These are phyloP conservation scores for Boulengeromyrus knoepffleri DNA, from an alignment of 2,113 vertebrate genomes.

Conservation along the genomic window DNA sequence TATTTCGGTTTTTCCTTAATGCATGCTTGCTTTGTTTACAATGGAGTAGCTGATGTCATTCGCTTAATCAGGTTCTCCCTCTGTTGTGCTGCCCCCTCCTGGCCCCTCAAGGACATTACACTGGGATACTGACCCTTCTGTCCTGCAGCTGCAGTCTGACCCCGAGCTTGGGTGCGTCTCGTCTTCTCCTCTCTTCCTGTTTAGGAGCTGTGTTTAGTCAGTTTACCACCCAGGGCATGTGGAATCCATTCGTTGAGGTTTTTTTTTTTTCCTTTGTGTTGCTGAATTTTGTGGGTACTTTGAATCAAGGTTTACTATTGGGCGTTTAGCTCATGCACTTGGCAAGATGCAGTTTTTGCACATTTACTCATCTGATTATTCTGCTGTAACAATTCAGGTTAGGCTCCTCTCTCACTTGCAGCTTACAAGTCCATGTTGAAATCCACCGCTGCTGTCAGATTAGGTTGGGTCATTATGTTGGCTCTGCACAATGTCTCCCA, in stretches of 20 bases:
- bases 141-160: conserved; percentile 96
- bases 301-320: neutral
- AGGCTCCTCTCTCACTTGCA: neutral
- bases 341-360: neutral
- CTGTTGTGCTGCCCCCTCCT: conserved; percentile 62
- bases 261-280: neutral
- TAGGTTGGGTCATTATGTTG: neutral
- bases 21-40: neutral
- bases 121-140: conserved; percentile 98
- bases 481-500: neutral
- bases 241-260: neutral
- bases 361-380: neutral
- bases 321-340: neutral
- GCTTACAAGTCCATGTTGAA: conserved; percentile 1
- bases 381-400: conserved; percentile 17
- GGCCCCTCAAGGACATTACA: conserved; percentile 85
- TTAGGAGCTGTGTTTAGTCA: neutral
- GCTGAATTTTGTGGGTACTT: neutral
- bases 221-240: neutral
- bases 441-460: neutral
- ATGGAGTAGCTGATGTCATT: neutral
- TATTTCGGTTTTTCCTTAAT: neutral
- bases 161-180: conserved; percentile 91
- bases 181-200: conserved; percentile 5
- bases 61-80: conserved; percentile 68